Percentiles rank a stretch among this genome's conserved stretches.
Conservation (phyloP, 2,797 vertebrate species). For the Nannoperca australis region DNA sequence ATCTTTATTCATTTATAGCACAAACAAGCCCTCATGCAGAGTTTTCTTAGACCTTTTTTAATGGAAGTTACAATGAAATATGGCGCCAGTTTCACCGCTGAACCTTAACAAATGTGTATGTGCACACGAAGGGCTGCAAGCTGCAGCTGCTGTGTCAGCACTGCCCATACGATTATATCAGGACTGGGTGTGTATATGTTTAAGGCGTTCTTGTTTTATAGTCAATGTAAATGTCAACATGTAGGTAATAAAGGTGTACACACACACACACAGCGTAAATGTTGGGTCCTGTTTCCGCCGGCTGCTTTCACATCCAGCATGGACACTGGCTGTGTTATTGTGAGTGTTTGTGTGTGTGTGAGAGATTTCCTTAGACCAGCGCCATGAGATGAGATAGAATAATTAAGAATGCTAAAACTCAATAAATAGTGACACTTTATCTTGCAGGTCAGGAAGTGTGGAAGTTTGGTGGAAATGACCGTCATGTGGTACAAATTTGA, state of each 20-base stretch:
- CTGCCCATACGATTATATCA: constrained; percentile 13
- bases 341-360: background rate
- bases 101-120: constrained; percentile 28
- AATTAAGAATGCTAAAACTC: constrained; percentile 17
- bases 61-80: constrained; percentile 35
- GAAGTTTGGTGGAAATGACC: constrained; percentile 16
- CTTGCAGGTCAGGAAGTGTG: background rate
- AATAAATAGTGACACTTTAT: background rate
- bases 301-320: constrained; percentile 3
- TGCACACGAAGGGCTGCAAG: constrained; percentile 3
- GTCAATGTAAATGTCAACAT: constrained; percentile 31
- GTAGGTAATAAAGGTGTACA: constrained; percentile 17
- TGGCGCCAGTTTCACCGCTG: constrained; percentile 5
- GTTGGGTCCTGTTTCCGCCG: background rate
- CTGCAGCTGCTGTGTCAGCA: constrained; percentile 46
- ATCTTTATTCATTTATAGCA: background rate
- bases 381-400: background rate
- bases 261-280: constrained; percentile 1
- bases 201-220: constrained; percentile 8
- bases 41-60: constrained; percentile 8
- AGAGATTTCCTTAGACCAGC: constrained; percentile 16
- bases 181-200: background rate
- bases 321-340: background rate
- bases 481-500: constrained; percentile 16
- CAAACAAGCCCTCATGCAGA: background rate